These are phyloP conservation scores for Drosophila chauvacae DNA, from an alignment of 1,140 invertebrate species.

Conservation along the genomic window DNA sequence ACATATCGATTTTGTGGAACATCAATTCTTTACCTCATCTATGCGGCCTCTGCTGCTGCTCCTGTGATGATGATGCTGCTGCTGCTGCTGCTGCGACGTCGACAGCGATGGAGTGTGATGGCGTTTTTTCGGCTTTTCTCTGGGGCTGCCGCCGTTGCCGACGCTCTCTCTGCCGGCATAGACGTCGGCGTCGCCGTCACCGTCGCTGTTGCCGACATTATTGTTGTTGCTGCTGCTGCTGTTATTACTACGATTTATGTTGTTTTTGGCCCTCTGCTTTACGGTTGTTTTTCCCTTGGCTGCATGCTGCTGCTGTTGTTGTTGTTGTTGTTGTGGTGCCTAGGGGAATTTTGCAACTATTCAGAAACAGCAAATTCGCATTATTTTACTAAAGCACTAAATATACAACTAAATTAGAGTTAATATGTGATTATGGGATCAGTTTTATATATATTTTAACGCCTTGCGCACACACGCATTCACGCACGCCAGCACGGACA, in stretches of 20 bases:
- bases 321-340: slow-evolving; percentile 65
- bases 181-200: slow-evolving; percentile 30
- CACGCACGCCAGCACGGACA: slow-evolving; percentile 18
- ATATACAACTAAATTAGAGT: slow-evolving; percentile 52
- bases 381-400: slow-evolving; percentile 82
- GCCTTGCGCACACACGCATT: slow-evolving; percentile 13
- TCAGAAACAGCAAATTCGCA: slow-evolving; percentile 84
- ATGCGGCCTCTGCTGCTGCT: slow-evolving; percentile 45
- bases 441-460: slow-evolving; percentile 27
- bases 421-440: slow-evolving; percentile 3
- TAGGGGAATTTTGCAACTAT: slow-evolving; percentile 84
- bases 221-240: slow-evolving; percentile 15
- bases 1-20: slow-evolving; percentile 28
- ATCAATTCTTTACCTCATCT: slow-evolving; percentile 69
- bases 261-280: slow-evolving; percentile 47
- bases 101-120: slow-evolving; percentile 26
- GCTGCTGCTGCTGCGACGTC: slow-evolving; percentile 33
- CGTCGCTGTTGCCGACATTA: slow-evolving; percentile 27
- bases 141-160: slow-evolving; percentile 17
- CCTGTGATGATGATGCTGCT: slow-evolving; percentile 40
- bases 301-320: slow-evolving; percentile 12
- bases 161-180: slow-evolving; percentile 34
- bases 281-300: slow-evolving; percentile 23
- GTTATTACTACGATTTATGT: slow-evolving; percentile 18
- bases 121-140: slow-evolving; percentile 11